Percentiles rank a stretch among this genome's conserved stretches.
Evolutionary conservation across 2,113 vertebrate genomes (phyloP).

Genomic region (Microcebus ravelobensis): DNA sequence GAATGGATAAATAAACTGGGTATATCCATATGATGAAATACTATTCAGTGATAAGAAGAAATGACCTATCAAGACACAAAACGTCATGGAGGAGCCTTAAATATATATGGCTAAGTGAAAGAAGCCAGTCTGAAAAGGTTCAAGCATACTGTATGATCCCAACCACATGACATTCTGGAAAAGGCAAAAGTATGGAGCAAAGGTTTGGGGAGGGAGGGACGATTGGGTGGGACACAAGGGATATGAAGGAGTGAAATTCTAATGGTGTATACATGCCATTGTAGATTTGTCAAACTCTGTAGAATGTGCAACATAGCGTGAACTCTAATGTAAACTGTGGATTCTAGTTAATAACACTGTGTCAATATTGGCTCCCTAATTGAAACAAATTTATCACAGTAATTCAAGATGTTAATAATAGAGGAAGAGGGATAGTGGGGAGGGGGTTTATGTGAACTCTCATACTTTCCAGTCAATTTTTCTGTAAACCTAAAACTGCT

Average conservation of each 20-base stretch:
- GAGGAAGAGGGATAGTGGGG: rapidly evolving
- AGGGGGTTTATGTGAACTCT: not conserved
- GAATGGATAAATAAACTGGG: not conserved
- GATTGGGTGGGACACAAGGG: not conserved
- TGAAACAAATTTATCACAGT: not conserved
- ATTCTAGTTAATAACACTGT: not conserved
- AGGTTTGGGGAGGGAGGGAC: not conserved
- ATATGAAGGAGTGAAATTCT: not conserved
- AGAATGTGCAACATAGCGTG: not conserved
- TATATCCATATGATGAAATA: not conserved
- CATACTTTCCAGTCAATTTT: not conserved
- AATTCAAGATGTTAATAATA: not conserved
- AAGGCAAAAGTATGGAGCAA: not conserved
- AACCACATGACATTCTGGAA: not conserved
- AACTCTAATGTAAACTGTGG: not conserved
- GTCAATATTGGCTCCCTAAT: not conserved
- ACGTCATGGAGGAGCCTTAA: not conserved
- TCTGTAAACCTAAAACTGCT: not conserved
- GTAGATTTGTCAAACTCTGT: not conserved
- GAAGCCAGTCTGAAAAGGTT: not conserved
- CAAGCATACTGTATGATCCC: not conserved
- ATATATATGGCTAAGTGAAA: not conserved
- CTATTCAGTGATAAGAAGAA: not conserved
- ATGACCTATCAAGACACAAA: not conserved
- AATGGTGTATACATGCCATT: not conserved